phyloP scores from a whole-genome alignment of 2,888 invertebrate genomes.

The Eulithis testata region DNA sequence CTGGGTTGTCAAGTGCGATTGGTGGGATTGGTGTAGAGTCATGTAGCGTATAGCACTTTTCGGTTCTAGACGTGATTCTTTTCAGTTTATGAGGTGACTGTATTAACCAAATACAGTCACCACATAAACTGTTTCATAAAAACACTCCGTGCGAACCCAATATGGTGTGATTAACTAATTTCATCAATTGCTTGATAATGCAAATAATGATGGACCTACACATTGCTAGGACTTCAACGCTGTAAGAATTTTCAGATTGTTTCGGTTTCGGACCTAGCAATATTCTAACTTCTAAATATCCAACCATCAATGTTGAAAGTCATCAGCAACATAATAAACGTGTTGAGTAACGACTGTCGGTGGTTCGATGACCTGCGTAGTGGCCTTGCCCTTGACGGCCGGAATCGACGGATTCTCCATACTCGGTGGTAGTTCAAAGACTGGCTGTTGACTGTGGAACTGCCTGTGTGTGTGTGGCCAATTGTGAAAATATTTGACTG shows the following conservation, averaged over 20 bases:
- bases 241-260: not conserved
- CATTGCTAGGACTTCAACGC: too few species aligned
- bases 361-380: slow-evolving; percentile 62
- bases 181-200: too few species aligned
- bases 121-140: too few species aligned
- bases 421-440: slow-evolving; percentile 10
- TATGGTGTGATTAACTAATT: too few species aligned
- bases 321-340: slow-evolving; percentile 31
- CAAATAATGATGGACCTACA: too few species aligned
- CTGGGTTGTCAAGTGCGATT: slow-evolving; percentile 19
- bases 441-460: slow-evolving; percentile 10
- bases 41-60: not conserved
- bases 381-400: slow-evolving; percentile 77
- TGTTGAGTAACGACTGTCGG: slow-evolving; percentile 36
- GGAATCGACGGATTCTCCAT: slow-evolving; percentile 51
- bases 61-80: too few species aligned
- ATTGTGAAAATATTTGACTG: too few species aligned
- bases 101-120: too few species aligned
- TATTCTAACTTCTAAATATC: slow-evolving; percentile 11
- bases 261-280: not conserved
- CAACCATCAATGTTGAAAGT: slow-evolving; percentile 17
- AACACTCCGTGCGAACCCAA: too few species aligned
- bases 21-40: slow-evolving; percentile 7
- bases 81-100: too few species aligned
- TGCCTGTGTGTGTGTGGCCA: not conserved